These are phyloP conservation scores for Dicyrtomina minuta DNA, from an alignment of 2,888 invertebrate genomes.

Conservation along the genomic window DNA sequence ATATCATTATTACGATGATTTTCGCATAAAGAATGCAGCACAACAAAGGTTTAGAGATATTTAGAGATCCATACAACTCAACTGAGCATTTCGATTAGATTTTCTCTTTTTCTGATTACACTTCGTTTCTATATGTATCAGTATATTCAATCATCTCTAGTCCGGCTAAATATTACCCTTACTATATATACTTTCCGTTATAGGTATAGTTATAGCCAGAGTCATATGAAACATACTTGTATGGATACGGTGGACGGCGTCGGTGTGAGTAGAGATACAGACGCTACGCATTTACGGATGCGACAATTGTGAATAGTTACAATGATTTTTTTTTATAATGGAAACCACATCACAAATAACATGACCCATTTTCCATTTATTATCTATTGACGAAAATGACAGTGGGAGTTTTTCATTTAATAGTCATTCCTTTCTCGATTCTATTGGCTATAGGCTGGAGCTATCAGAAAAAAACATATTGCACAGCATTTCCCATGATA, in stretches of 20 bases:
- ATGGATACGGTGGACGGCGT: too few species aligned
- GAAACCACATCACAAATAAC: conserved; percentile 22
- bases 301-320: neutral
- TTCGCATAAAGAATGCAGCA: neutral
- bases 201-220: too few species aligned
- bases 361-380: conserved; percentile 32
- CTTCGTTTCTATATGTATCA: too few species aligned
- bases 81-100: too few species aligned
- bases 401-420: conserved; percentile 26
- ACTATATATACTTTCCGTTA: too few species aligned
- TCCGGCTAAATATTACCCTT: too few species aligned
- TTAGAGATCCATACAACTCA: too few species aligned
- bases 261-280: neutral
- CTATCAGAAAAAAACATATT: conserved; percentile 11
- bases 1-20: conserved; percentile 20
- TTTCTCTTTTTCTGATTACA: too few species aligned
- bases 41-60: too few species aligned
- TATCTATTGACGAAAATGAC: conserved; percentile 29
- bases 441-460: neutral
- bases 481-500: conserved; percentile 4
- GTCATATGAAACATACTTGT: too few species aligned
- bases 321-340: conserved; percentile 14
- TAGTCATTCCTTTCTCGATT: conserved; percentile 5
- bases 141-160: too few species aligned
- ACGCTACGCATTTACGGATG: conserved; percentile 1